Evolutionary conservation across 2,797 vertebrate species (phyloP).

Genomic region (Uromys caudimaculatus): DNA sequence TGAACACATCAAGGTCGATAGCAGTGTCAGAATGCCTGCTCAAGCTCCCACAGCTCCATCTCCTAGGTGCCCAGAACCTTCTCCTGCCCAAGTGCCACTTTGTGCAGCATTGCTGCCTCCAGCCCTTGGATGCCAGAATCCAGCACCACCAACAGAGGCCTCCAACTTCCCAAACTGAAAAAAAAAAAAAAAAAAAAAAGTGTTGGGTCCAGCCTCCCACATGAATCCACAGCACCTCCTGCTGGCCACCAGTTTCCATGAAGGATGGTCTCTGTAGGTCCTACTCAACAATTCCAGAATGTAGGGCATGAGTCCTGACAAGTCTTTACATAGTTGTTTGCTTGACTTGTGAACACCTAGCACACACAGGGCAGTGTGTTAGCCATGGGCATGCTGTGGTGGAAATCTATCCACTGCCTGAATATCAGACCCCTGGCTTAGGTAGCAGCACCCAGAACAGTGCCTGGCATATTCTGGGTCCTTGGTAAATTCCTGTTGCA

Average conservation of each 20-base stretch:
- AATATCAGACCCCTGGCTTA: neutral
- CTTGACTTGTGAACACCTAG: neutral
- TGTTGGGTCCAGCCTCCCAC: neutral
- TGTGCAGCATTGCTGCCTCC: slow-evolving; percentile 89
- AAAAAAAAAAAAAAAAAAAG: too few species aligned
- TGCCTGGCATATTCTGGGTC: neutral
- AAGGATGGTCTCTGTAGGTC: neutral
- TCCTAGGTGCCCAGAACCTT: slow-evolving; percentile 94
- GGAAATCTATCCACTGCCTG: neutral
- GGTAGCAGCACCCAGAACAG: neutral
- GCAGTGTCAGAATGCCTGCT: slow-evolving; percentile 92
- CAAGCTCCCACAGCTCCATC: slow-evolving; percentile 93
- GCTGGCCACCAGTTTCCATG: neutral
- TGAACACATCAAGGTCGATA: slow-evolving; percentile 95
- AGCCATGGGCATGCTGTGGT: neutral
- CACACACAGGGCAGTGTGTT: neutral
- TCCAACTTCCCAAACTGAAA: neutral
- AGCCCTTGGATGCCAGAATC: slow-evolving; percentile 57
- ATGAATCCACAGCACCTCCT: neutral
- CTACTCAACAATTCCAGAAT: too few species aligned
- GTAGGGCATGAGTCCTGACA: neutral
- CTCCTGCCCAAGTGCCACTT: slow-evolving; percentile 93
- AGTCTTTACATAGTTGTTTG: neutral
- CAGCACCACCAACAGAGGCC: neutral
- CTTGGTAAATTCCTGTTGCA: neutral